phyloP scores from a whole-genome alignment of 2,888 invertebrate genomes.

The Proisotoma minuta region DNA sequence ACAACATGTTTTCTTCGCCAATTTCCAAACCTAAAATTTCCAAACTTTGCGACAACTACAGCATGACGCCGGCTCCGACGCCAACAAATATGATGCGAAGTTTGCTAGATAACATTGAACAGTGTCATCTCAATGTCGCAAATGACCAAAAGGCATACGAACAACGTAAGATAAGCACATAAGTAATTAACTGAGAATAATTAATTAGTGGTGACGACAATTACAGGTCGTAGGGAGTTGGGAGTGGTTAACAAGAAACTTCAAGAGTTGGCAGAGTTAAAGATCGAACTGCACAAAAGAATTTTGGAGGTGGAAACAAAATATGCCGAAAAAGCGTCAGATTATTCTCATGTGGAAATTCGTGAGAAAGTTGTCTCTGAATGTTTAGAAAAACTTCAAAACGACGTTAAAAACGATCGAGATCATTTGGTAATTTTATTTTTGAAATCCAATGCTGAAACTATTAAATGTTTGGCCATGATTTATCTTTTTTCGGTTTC shows the following conservation, averaged over 20 bases:
- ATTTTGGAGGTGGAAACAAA: neutral
- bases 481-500: neutral
- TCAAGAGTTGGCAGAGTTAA: neutral
- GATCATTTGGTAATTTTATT: constrained; percentile 2
- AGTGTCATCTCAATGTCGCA: neutral
- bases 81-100: neutral
- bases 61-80: neutral
- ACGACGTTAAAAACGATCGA: neutral
- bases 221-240: neutral
- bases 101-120: neutral
- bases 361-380: constrained; percentile 2
- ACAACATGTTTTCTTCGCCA: no score
- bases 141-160: constrained; percentile 1
- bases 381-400: neutral
- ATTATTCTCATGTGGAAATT: neutral
- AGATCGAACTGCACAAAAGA: neutral
- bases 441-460: neutral
- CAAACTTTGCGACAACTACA: no score
- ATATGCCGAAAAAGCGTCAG: neutral
- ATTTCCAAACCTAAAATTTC: no score
- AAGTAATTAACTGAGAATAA: neutral
- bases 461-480: neutral
- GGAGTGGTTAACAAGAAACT: neutral
- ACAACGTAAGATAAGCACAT: constrained; percentile 6
- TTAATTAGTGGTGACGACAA: no score